Conservation (phyloP, 1,140 invertebrate species). For the Battus philenor region DNA sequence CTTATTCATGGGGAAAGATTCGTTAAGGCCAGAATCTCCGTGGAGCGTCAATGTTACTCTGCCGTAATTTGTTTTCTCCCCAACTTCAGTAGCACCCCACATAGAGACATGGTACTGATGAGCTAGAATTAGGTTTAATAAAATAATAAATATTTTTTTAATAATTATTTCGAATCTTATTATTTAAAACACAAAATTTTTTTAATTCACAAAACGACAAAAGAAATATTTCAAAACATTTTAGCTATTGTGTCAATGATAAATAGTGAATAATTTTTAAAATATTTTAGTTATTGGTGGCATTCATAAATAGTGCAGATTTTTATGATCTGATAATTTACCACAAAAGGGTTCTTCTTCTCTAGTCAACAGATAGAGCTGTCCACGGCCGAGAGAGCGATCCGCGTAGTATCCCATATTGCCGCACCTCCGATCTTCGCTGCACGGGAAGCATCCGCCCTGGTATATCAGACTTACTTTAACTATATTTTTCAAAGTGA, state of each 20-base stretch:
- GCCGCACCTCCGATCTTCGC: constrained; percentile 81
- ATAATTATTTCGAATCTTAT: no score
- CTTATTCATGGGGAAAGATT: constrained; percentile 92
- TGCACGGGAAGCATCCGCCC: constrained; percentile 78
- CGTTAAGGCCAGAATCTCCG: constrained; percentile 88
- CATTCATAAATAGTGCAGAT: no score
- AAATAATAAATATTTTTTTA: constrained; percentile 6
- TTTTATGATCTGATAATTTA: constrained; percentile 57
- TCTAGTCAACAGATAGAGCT: constrained; percentile 90
- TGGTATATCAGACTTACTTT: no score
- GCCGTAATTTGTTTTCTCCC: constrained; percentile 83
- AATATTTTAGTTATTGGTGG: no score
- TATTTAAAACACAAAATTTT: no score
- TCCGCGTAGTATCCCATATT: constrained; percentile 97
- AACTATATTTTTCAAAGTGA: no score
- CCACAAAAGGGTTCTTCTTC: constrained; percentile 95
- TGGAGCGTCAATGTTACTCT: constrained; percentile 89
- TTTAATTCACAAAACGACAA: no score
- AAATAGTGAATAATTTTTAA: no score
- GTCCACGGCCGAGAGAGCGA: constrained; percentile 85
- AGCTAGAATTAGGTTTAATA: constrained; percentile 71
- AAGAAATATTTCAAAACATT: no score
- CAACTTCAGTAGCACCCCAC: constrained; percentile 84
- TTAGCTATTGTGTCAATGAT: no score
- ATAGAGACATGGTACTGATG: constrained; percentile 92